Evolutionary conservation across 2,113 vertebrate species (phyloP).

Genomic region (Paradoxurus hermaphroditus): DNA sequence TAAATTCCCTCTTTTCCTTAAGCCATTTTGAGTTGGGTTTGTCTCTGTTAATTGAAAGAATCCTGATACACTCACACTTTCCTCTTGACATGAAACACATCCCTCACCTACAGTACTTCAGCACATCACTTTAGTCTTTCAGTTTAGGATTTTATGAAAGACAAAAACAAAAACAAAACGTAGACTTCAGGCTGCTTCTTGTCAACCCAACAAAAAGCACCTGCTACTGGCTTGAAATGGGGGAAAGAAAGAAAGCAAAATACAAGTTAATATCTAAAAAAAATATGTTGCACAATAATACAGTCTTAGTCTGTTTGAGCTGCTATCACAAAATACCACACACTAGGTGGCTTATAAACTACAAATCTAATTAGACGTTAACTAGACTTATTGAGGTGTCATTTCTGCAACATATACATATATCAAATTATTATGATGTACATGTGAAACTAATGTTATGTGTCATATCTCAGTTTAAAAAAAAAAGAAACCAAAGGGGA

Average conservation of each 20-base stretch:
- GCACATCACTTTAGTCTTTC: neutral
- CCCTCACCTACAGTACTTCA: neutral
- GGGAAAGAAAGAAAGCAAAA: constrained; percentile 7
- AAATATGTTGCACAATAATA: neutral
- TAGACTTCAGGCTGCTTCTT: neutral
- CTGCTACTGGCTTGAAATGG: neutral
- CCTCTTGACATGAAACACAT: neutral
- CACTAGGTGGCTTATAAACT: neutral
- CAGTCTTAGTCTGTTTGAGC: neutral
- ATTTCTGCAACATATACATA: neutral
- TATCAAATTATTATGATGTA: neutral
- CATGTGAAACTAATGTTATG: neutral
- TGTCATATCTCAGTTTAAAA: neutral
- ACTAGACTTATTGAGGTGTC: neutral
- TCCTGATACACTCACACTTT: neutral
- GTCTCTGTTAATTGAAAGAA: neutral
- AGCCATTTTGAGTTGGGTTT: constrained; percentile 4
- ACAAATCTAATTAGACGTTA: neutral
- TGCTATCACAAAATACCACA: neutral
- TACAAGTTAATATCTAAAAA: neutral
- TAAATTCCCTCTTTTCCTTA: neutral
- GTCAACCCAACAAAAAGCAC: neutral
- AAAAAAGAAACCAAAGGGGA: neutral
- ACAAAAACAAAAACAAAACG: neutral
- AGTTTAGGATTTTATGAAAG: neutral